Conservation (phyloP, 2,888 invertebrate genomes). For the Polyommatus iphigenia region DNA sequence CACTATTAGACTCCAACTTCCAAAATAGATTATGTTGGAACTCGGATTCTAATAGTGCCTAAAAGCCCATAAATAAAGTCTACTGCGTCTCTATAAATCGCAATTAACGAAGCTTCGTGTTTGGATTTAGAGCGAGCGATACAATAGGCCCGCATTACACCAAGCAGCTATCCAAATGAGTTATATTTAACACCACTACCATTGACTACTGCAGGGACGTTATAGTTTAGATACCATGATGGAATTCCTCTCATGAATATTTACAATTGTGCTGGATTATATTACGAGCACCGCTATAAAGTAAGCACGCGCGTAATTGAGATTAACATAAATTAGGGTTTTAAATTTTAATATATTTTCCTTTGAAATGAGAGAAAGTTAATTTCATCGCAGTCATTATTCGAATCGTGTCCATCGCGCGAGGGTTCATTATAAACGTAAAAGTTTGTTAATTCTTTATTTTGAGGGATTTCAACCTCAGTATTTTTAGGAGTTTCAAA, state of each 20-base stretch:
- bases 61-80: neutral
- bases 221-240: neutral
- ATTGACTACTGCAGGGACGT: neutral
- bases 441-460: neutral
- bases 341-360: neutral
- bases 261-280: neutral
- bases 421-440: neutral
- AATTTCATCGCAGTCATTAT: slow-evolving; percentile 5
- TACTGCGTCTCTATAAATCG: slow-evolving; percentile 8
- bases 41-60: neutral
- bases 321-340: neutral
- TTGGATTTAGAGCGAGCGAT: slow-evolving; percentile 3
- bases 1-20: neutral
- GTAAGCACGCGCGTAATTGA: neutral
- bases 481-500: neutral
- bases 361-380: neutral
- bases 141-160: neutral
- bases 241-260: neutral
- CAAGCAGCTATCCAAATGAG: neutral
- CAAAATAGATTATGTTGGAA: neutral
- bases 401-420: slow-evolving; percentile 1
- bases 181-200: neutral
- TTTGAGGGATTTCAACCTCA: neutral
- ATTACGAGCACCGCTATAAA: neutral
- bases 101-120: slow-evolving; percentile 13